A percentile compares a stretch with the other conserved stretches of the same genome.
Evolutionary conservation across 2,888 invertebrate species (phyloP).

Genomic region (Helleia helle): DNA sequence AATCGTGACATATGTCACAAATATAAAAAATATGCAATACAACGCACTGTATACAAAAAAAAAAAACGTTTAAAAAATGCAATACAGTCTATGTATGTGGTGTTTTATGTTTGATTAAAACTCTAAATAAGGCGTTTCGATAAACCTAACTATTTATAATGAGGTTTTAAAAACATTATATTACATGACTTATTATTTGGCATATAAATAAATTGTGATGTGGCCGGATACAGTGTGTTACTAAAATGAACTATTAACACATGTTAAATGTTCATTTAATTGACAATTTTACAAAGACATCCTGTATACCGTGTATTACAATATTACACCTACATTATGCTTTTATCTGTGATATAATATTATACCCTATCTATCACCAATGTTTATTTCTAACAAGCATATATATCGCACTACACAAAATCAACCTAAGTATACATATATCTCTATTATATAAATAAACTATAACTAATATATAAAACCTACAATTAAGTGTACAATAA

Average conservation of each 20-base stretch:
- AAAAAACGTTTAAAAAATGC: slow-evolving; percentile 58
- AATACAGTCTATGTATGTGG: slow-evolving; percentile 62
- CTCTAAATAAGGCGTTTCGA: slow-evolving; percentile 57
- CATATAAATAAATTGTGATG: slow-evolving; percentile 50
- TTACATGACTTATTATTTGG: slow-evolving; percentile 52
- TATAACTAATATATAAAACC: slow-evolving; percentile 64
- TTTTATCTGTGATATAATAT: slow-evolving; percentile 40
- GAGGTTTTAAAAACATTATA: slow-evolving; percentile 47
- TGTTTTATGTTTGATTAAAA: slow-evolving; percentile 43
- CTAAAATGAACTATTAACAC: slow-evolving; percentile 5
- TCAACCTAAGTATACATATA: slow-evolving; percentile 49
- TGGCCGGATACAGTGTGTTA: slow-evolving; percentile 20
- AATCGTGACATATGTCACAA: slow-evolving; percentile 23
- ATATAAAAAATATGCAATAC: slow-evolving; percentile 26
- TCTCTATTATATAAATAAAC: slow-evolving; percentile 58
- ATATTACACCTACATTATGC: slow-evolving; percentile 51
- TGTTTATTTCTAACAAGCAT: slow-evolving; percentile 52
- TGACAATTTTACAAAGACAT: slow-evolving; percentile 22
- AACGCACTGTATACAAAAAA: slow-evolving; percentile 27
- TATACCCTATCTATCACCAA: slow-evolving; percentile 45
- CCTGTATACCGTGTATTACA: slow-evolving; percentile 18
- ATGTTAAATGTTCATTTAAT: slow-evolving; percentile 18
- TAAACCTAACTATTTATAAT: slow-evolving; percentile 55
- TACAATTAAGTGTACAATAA: slow-evolving; percentile 64
- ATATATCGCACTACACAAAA: slow-evolving; percentile 49